A percentile compares a stretch with the other conserved stretches of the same genome.
phyloP scores from a whole-genome alignment of 1,140 invertebrate species.

The Wiebesia pumilae region DNA sequence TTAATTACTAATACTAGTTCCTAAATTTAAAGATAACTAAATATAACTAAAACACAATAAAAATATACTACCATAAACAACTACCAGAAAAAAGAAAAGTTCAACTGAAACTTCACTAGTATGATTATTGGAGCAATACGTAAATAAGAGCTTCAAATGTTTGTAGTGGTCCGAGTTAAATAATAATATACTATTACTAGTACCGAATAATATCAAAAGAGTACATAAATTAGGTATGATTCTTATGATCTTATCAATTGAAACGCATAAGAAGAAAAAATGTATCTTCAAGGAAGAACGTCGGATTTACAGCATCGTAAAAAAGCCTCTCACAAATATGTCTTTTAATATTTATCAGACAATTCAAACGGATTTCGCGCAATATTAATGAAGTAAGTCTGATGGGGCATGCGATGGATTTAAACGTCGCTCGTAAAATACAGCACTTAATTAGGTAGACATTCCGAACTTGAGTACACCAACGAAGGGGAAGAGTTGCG shows the following conservation, averaged over 20 bases:
- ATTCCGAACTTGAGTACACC: background rate
- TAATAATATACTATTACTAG: background rate
- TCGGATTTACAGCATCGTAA: background rate
- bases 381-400: slow-evolving; percentile 20
- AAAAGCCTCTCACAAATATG: background rate
- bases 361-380: slow-evolving; percentile 12
- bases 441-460: slow-evolving; percentile 42
- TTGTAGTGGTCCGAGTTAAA: background rate
- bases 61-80: too few species aligned
- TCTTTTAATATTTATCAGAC: slow-evolving; percentile 26
- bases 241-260: background rate
- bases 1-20: background rate
- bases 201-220: background rate
- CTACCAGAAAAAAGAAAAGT: too few species aligned
- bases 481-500: background rate
- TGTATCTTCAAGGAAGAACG: too few species aligned
- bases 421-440: slow-evolving; percentile 36
- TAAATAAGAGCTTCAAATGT: background rate
- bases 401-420: slow-evolving; percentile 16
- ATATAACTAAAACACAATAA: too few species aligned
- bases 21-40: too few species aligned
- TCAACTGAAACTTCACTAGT: too few species aligned
- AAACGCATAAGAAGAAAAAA: background rate
- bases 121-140: too few species aligned
- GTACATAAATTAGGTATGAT: too few species aligned